Evolutionary conservation across 2,888 invertebrate species (phyloP).

Genomic region (Amitus sp.): DNA sequence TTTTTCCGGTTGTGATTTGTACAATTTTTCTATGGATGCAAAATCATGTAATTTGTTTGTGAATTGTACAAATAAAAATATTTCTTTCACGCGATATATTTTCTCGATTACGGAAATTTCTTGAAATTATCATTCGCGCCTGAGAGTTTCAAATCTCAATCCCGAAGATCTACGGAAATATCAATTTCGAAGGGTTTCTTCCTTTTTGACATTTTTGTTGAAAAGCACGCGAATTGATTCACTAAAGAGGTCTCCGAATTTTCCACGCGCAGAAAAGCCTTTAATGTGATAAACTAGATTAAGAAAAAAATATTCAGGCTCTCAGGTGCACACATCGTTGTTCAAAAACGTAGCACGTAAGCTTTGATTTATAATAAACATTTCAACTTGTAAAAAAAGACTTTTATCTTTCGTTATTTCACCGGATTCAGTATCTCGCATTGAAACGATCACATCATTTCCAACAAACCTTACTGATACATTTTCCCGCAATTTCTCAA

Average conservation of each 20-base stretch:
- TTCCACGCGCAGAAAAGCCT: constrained; percentile 28
- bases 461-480: no score
- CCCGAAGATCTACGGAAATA: neutral
- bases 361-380: constrained; percentile 64
- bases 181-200: constrained; percentile 7
- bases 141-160: constrained; percentile 57
- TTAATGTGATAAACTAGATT: constrained; percentile 42
- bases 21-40: neutral
- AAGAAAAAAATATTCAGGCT: constrained; percentile 49
- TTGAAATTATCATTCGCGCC: constrained; percentile 39
- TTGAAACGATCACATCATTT: no score
- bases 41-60: neutral
- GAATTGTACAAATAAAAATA: neutral
- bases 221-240: neutral
- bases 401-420: constrained; percentile 4
- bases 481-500: no score
- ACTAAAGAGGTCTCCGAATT: constrained; percentile 15
- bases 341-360: constrained; percentile 56
- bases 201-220: constrained; percentile 5
- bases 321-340: constrained; percentile 62
- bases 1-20: neutral
- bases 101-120: neutral
- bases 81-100: neutral
- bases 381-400: constrained; percentile 55
- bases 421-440: neutral